Percentiles rank a stretch among this genome's conserved stretches.
Conservation (phyloP, 92 coral and sea anemone species). For the Ricordea florida region DNA sequence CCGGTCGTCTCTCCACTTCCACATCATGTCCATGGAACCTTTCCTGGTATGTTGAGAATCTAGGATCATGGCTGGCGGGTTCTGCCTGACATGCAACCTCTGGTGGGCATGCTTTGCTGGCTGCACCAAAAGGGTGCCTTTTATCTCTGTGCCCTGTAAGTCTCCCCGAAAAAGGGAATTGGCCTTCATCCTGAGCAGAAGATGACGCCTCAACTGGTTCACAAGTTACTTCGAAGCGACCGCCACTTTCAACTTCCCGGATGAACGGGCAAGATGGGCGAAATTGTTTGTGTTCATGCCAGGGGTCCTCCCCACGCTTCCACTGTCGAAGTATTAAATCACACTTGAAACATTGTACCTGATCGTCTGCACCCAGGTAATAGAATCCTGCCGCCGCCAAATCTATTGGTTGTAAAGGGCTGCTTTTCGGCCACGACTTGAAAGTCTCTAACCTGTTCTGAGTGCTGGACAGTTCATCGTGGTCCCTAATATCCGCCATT, state of each 20-base stretch:
- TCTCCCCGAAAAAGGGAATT: background rate
- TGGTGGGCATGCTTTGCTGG: background rate
- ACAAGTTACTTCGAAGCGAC: constrained; percentile 23
- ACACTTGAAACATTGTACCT: constrained; percentile 83
- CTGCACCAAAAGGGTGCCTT: background rate
- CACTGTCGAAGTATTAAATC: constrained; percentile 70
- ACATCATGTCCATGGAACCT: background rate
- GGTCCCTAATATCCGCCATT: constrained; percentile 53
- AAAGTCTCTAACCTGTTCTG: constrained; percentile 78
- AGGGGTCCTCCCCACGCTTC: constrained; percentile 79
- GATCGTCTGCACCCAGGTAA: constrained; percentile 69
- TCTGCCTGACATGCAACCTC: background rate
- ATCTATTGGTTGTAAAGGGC: constrained; percentile 67
- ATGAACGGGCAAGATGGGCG: constrained; percentile 58
- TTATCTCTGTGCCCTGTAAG: background rate
- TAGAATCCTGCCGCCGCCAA: constrained; percentile 90
- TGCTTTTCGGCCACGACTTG: constrained; percentile 64
- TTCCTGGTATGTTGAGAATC: background rate
- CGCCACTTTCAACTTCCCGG: constrained; percentile 46
- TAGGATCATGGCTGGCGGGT: background rate
- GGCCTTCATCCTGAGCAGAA: background rate
- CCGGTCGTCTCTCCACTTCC: background rate
- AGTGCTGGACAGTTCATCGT: constrained; percentile 76
- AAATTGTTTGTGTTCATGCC: constrained; percentile 65
- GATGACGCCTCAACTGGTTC: constrained; percentile 37